These are phyloP conservation scores for Psophia crepitans DNA, from an alignment of 2,113 vertebrate genomes.

Conservation along the genomic window DNA sequence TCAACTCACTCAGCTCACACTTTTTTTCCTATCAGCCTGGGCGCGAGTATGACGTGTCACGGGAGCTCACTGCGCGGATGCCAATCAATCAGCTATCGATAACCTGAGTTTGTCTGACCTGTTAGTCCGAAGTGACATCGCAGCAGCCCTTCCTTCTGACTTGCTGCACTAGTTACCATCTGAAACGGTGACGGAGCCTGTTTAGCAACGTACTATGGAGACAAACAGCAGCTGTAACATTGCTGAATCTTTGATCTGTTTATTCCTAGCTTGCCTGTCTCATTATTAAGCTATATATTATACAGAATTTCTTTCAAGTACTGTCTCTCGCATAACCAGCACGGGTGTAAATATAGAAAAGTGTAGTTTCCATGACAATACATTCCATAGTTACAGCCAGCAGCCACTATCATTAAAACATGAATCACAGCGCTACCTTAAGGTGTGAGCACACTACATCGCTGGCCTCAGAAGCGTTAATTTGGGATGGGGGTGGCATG, in stretches of 20 bases:
- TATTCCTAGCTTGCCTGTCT: slow-evolving; percentile 42
- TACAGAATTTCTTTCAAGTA: slow-evolving; percentile 57
- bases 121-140: slow-evolving; percentile 25
- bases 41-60: neutral
- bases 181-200: neutral
- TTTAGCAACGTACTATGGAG: neutral
- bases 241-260: slow-evolving; percentile 38
- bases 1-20: slow-evolving; percentile 34
- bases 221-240: slow-evolving; percentile 39
- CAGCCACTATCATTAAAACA: slow-evolving; percentile 73
- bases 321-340: slow-evolving; percentile 52
- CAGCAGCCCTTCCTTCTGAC: slow-evolving; percentile 1
- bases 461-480: slow-evolving; percentile 53
- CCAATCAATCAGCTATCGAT: slow-evolving; percentile 37
- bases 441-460: slow-evolving; percentile 50
- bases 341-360: slow-evolving; percentile 69
- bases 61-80: neutral
- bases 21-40: slow-evolving; percentile 1
- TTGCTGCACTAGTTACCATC: neutral
- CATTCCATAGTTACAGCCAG: slow-evolving; percentile 71
- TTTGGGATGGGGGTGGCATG: slow-evolving; percentile 34
- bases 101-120: slow-evolving; percentile 44
- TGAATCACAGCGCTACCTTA: slow-evolving; percentile 72
- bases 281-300: slow-evolving; percentile 51
- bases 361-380: slow-evolving; percentile 75